Evolutionary conservation across 1,140 invertebrate genomes (phyloP).

Genomic region (Bombus haemorrhoidalis): DNA sequence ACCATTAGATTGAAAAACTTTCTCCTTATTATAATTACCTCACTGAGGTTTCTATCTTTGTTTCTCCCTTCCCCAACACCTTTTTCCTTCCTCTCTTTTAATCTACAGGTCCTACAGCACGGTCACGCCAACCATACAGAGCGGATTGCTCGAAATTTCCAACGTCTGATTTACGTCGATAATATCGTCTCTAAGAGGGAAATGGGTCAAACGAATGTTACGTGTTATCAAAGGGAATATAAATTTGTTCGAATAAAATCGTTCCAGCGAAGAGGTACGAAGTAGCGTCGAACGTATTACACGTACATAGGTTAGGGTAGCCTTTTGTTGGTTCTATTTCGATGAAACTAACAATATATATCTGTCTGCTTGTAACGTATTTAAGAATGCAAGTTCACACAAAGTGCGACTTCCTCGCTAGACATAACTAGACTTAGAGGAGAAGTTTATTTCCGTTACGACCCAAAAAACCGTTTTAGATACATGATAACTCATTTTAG

Average conservation of each 20-base stretch:
- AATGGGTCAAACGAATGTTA: slow-evolving; percentile 3
- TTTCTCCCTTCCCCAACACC: too few relatives aligned
- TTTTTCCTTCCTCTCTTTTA: too few relatives aligned
- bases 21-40: not conserved
- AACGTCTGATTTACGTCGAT: not conserved
- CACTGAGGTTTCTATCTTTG: not conserved
- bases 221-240: not conserved
- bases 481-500: not conserved
- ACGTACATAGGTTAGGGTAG: not conserved
- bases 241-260: slow-evolving; percentile 5
- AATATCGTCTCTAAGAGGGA: not conserved
- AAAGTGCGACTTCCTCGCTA: too few relatives aligned
- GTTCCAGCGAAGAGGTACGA: not conserved
- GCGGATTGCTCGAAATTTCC: not conserved
- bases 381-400: not conserved
- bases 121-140: not conserved
- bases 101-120: too few relatives aligned
- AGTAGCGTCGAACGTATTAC: not conserved
- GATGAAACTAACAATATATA: not conserved
- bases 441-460: not conserved
- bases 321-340: not conserved
- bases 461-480: not conserved
- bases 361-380: not conserved
- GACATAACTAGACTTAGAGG: not conserved
- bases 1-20: not conserved